Conservation (phyloP, 2,888 invertebrate genomes). For the Stenoptilia bipunctidactyla region DNA sequence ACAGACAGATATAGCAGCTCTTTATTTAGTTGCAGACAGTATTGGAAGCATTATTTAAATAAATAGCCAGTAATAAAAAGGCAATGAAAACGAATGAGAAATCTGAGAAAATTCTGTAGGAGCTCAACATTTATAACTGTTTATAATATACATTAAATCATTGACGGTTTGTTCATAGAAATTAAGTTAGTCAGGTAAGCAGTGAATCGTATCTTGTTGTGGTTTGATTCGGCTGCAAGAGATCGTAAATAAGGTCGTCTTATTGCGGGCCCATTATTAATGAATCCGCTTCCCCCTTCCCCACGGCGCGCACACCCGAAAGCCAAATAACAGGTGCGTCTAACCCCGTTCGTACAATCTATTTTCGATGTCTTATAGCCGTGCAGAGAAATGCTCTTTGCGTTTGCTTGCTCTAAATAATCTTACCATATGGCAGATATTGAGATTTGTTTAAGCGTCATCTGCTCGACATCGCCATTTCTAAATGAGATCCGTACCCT, state of each 20-base stretch:
- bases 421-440: conserved; percentile 67
- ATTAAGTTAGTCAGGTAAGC: conserved; percentile 17
- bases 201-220: conserved; percentile 21
- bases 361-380: conserved; percentile 69
- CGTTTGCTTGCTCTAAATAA: conserved; percentile 64
- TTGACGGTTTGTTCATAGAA: conserved; percentile 15
- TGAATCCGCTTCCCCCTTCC: conserved; percentile 52
- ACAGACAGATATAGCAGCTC: too few species aligned
- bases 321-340: conserved; percentile 70
- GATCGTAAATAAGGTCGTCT: conserved; percentile 68
- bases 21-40: too few species aligned
- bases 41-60: too few species aligned
- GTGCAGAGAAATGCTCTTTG: conserved; percentile 59
- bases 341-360: conserved; percentile 71
- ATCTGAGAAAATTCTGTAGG: conserved; percentile 5
- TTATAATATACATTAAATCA: too few species aligned
- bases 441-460: conserved; percentile 68
- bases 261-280: conserved; percentile 68
- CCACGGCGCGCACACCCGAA: conserved; percentile 43
- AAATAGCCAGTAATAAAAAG: not conserved
- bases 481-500: conserved; percentile 52
- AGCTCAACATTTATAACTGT: too few species aligned
- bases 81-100: conserved; percentile 5
- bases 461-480: conserved; percentile 56
- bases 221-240: conserved; percentile 50